Evolutionary conservation across 2,888 invertebrate species (phyloP).

Genomic region (Petrolisthes cinctipes): DNA sequence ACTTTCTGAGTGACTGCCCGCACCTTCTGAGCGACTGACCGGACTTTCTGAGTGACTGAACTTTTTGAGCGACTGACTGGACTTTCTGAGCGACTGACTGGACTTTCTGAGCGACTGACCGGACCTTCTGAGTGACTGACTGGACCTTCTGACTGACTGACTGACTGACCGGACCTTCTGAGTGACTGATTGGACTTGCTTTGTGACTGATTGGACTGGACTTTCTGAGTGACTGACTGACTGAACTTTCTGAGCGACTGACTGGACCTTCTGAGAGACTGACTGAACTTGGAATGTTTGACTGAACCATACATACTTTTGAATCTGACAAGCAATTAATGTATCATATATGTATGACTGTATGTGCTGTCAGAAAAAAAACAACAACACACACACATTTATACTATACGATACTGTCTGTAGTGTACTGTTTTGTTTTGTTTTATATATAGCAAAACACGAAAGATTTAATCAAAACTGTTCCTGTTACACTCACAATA

Average conservation of each 20-base stretch:
- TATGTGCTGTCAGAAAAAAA: too few species aligned
- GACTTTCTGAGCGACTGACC: background rate
- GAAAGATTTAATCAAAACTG: too few species aligned
- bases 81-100: background rate
- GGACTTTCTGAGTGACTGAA: background rate
- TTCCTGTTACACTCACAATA: too few species aligned
- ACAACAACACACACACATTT: too few species aligned
- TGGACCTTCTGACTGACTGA: background rate
- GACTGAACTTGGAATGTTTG: background rate
- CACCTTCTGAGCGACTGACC: background rate
- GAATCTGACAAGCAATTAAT: too few species aligned
- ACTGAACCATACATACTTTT: background rate
- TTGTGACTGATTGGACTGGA: background rate
- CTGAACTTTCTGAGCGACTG: background rate
- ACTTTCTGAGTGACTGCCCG: background rate
- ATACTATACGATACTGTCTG: too few species aligned
- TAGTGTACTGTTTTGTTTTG: too few species aligned
- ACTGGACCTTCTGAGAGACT: background rate
- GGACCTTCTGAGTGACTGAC: too few species aligned
- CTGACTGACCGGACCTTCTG: background rate
- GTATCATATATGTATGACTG: too few species aligned
- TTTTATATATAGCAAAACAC: too few species aligned
- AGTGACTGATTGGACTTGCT: background rate
- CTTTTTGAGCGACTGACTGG: too few species aligned
- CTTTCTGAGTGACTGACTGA: conserved; percentile 1